These are phyloP conservation scores for Steinernema scapterisci DNA, from an alignment of 2,888 invertebrate species.

Conservation along the genomic window DNA sequence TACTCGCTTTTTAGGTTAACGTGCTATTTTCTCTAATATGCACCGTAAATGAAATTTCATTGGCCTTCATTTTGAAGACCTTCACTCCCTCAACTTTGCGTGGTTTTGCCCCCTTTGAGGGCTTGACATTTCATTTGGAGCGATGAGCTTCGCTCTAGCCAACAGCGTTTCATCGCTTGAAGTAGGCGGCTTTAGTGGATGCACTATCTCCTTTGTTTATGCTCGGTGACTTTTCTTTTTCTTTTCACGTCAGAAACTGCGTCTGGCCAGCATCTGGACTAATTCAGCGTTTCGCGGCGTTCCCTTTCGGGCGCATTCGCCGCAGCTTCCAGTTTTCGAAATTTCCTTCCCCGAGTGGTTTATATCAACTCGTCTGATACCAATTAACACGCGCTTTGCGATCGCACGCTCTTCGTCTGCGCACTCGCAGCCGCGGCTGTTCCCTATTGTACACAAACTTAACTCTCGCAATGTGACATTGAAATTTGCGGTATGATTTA, in stretches of 20 bases:
- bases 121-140: too few species aligned
- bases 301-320: neutral
- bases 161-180: too few species aligned
- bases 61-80: neutral
- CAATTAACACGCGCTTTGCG: constrained; percentile 1
- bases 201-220: too few species aligned
- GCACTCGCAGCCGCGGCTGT: constrained; percentile 24
- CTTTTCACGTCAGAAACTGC: neutral
- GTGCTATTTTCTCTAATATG: constrained; percentile 25
- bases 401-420: constrained; percentile 29
- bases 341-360: constrained; percentile 21
- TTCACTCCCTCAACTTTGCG: too few species aligned
- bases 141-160: too few species aligned
- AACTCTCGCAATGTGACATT: constrained; percentile 29
- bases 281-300: neutral
- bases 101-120: too few species aligned
- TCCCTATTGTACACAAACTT: constrained; percentile 30
- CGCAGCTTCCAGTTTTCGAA: neutral
- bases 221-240: neutral
- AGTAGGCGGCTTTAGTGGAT: too few species aligned
- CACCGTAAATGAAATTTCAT: neutral
- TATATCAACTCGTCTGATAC: constrained; percentile 27
- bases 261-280: neutral
- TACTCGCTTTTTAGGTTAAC: constrained; percentile 31
- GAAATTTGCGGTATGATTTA: constrained; percentile 33